Evolutionary conservation across 23 tunicate species (phyloP), one percentile per base, ranked within the genome.

Genomic region (Trididemnum nubilum): DNA sequence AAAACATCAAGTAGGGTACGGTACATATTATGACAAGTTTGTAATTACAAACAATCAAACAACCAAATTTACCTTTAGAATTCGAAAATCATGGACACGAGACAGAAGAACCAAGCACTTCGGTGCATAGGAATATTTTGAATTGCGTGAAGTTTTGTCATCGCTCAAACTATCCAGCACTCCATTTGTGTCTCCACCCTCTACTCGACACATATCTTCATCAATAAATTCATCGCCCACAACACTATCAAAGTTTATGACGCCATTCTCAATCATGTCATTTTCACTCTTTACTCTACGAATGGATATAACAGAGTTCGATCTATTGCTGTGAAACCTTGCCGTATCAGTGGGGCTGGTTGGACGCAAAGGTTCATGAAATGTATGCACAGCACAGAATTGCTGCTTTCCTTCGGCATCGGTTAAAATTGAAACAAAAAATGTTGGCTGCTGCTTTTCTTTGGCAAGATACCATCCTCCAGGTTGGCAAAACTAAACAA

Each of bases 41-140:
- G n/a, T n/a, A n/a, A n/a, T n/a, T n/a, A n/a, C n/a, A n/a, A n/a
- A n/a, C n/a, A n/a, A n/a, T n/a, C n/a, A n/a, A n/a, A n/a, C n/a
- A n/a, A n/a, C n/a, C n/a, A n/a, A n/a, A n/a, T n/a, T 73, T 72
- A 93, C 98, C 87, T 88, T 93, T 35, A 93, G 80, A 73, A 93
- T 92, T 73, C 79, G 61, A 80, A 93, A 88, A 27, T 93, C 93
- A n/a, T 84, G 76, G 22, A 83, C 70, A 36, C 93, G 71, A 27
- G 98, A 93, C 25, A 87, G 35, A n/a, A 93, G 28, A 70, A 93
- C 93, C 4, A 93, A 59, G 75, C 98, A 93, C 57, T 87, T 93
- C 0, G 98, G 93, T 23, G 85, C 81, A 70, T 81, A 91, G 7
- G 35, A 25, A 33, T 79, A 27, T 22, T 83, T 82, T 19, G 33